Percentiles rank a stretch among this genome's conserved stretches.
Evolutionary conservation across 2,113 vertebrate genomes (phyloP).

Genomic region (Rousettus leschenaultii): DNA sequence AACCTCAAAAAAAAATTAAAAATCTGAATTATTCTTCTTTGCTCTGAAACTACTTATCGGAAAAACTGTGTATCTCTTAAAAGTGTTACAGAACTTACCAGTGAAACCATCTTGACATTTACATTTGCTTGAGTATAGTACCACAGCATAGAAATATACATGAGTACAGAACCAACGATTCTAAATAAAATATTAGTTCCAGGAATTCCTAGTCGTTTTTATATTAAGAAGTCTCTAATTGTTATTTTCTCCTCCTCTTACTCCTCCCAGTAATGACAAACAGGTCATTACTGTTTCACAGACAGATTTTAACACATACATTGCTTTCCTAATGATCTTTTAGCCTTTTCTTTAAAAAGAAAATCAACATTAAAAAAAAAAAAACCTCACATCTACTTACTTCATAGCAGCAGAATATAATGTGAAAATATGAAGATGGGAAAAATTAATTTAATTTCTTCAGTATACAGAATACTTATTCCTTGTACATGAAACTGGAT

Average conservation of each 20-base stretch:
- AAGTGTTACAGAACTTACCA: background rate
- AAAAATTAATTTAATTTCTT: background rate
- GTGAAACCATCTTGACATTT: background rate
- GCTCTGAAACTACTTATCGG: background rate
- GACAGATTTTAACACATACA: background rate
- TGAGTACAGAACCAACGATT: background rate
- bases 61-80: background rate
- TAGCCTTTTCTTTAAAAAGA: background rate
- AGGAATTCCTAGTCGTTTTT: background rate
- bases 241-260: background rate
- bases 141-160: background rate
- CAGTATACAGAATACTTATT: background rate
- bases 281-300: background rate
- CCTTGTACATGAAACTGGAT: background rate
- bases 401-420: background rate
- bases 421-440: background rate
- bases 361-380: conserved; percentile 15
- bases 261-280: background rate
- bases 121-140: background rate
- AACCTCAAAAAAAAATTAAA: background rate
- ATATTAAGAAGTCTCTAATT: background rate
- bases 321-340: background rate
- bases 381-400: background rate
- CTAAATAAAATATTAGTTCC: background rate
- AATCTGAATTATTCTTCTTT: background rate